Evolutionary conservation across 2,113 vertebrate species (phyloP).

Genomic region (Marmota monax): DNA sequence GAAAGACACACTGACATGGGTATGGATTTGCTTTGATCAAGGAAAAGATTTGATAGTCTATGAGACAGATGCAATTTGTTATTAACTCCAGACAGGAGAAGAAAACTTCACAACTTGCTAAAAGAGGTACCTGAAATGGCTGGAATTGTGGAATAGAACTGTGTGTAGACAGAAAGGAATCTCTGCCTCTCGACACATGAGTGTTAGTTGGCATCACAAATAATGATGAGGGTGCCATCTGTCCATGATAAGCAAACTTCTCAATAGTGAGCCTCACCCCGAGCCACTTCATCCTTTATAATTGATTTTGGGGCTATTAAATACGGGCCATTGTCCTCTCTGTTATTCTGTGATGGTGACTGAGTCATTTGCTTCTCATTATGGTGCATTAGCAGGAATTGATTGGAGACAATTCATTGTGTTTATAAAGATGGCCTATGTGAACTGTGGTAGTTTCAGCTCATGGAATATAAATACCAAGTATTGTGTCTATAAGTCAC

Average conservation of each 20-base stretch:
- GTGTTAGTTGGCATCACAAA: constrained; percentile 1
- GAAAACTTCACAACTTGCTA: background rate
- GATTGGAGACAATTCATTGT: constrained; percentile 4
- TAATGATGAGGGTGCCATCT: background rate
- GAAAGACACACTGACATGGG: constrained; percentile 14
- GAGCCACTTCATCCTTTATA: background rate
- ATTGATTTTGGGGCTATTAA: background rate
- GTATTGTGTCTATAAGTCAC: background rate
- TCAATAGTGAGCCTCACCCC: background rate
- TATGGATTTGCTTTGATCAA: constrained; percentile 29
- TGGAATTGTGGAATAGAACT: background rate
- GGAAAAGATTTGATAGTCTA: background rate
- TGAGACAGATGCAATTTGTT: background rate
- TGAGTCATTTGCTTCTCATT: background rate
- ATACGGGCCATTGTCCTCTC: background rate
- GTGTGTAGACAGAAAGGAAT: background rate
- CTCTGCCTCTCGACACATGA: background rate
- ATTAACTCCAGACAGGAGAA: background rate
- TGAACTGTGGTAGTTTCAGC: constrained; percentile 5
- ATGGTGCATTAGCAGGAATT: background rate
- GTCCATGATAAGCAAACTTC: background rate
- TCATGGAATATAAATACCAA: background rate
- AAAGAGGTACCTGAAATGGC: background rate
- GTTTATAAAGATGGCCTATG: background rate
- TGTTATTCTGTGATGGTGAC: constrained; percentile 23